Evolutionary conservation across 2,888 invertebrate species (phyloP), one percentile per base, ranked within the genome.

Genomic region (Stomorhina lunata): DNA sequence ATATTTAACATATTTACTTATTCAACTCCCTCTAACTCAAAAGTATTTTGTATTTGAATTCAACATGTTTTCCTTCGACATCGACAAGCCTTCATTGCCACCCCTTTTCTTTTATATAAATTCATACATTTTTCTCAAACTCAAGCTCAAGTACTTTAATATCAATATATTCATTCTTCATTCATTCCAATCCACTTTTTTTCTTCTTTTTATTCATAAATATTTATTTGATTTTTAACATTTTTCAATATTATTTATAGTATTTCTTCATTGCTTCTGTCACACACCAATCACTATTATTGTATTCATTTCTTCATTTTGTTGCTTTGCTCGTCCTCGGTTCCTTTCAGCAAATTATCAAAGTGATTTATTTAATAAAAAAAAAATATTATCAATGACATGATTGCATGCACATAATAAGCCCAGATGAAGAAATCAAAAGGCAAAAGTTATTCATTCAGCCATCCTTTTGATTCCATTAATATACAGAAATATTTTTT

Each of bases 391-490:
- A 78, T 73, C 73, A 73, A 69, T 72, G 22, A 55, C 68, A 73
- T 78, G 68, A 78, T 73, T 81, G 55, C 72, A 81, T 72, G 76
- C 53, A 53, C 45, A 81, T 59, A 45, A 68, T 73, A 68, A 77
- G 61, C 34, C 25, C 57, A 72, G 15, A 50, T 61, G 15, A 53
- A 68, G 59, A 59, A 68, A 63, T 53, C 27, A 45, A 69, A 32
- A 69, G 53, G 27, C 9, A 40, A 45, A 59, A 59, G 10, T 40
- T n/a, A n/a, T n/a, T n/a, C 59, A 40, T 12, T 22, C n/a, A 43
- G 29, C 9, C 40, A 59, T 45, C 9, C 37, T 10, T 27, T 72
- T 50, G 37, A 61, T 50, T n/a, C n/a, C n/a, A n/a, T n/a, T n/a
- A n/a, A n/a, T 48, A 40, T 6, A 50, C 34, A 5, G 34, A 57